These are phyloP conservation scores for Chelmon rostratus DNA, from an alignment of 2,797 vertebrate species.

Conservation along the genomic window DNA sequence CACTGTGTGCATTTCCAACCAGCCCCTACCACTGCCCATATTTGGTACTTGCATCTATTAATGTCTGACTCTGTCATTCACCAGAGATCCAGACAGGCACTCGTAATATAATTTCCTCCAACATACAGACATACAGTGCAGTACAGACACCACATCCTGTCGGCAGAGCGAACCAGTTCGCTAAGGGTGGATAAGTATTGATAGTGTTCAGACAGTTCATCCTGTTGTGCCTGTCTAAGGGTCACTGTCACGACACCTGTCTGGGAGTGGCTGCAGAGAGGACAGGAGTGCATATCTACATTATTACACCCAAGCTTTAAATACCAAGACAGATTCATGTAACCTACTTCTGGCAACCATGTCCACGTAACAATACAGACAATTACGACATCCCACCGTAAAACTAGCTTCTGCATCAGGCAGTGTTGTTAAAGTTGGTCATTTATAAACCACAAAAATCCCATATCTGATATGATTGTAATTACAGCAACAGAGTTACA, in stretches of 20 bases:
- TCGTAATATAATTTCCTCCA: conserved; percentile 45
- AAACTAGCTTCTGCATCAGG: conserved; percentile 25
- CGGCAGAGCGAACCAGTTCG: conserved; percentile 17
- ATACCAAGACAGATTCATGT: conserved; percentile 44
- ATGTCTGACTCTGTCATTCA: conserved; percentile 52
- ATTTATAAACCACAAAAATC: conserved; percentile 38
- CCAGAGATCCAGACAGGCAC: conserved; percentile 45
- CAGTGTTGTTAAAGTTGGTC: conserved; percentile 13
- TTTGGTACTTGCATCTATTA: conserved; percentile 56
- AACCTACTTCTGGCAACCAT: conserved; percentile 26
- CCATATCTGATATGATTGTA: neutral
- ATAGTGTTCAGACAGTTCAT: conserved; percentile 45
- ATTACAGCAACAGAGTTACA: neutral
- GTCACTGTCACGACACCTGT: conserved; percentile 59
- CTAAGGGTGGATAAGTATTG: conserved; percentile 4
- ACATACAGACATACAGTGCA: neutral
- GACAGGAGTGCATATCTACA: conserved; percentile 33
- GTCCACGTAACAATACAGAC: conserved; percentile 27
- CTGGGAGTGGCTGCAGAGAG: conserved; percentile 57
- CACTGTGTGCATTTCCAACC: conserved; percentile 30
- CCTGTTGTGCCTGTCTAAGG: conserved; percentile 56
- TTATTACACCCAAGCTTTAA: conserved; percentile 54
- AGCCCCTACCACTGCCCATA: conserved; percentile 47
- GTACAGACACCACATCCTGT: conserved; percentile 11
- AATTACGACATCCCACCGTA: conserved; percentile 33